Conservation (phyloP, 1,140 invertebrate genomes). For the Drosophila burlai region DNA sequence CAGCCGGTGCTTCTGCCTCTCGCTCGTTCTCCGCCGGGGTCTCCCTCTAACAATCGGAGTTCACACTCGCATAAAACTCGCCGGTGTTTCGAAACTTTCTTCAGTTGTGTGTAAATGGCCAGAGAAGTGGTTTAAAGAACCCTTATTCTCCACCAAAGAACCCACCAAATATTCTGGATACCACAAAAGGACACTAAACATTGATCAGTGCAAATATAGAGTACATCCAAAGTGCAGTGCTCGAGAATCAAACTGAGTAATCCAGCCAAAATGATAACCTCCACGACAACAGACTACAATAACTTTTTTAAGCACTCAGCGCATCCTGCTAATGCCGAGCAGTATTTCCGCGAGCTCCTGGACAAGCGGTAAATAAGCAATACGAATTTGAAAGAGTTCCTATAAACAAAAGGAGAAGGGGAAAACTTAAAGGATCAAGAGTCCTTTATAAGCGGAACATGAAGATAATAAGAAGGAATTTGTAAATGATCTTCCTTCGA, state of each 20-base stretch:
- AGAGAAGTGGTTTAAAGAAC: conserved; percentile 28
- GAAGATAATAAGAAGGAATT: background rate
- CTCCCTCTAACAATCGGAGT: background rate
- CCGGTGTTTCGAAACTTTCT: conserved; percentile 50
- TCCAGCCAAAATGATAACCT: conserved; percentile 70
- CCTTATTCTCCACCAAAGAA: conserved; percentile 7
- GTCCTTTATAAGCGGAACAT: background rate
- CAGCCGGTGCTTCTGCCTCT: conserved; percentile 17
- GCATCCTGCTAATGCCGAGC: conserved; percentile 78
- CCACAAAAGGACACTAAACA: conserved; percentile 8
- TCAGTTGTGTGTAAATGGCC: conserved; percentile 64
- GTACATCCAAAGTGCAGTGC: background rate
- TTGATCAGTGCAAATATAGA: background rate
- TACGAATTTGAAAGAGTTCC: background rate
- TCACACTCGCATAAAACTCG: conserved; percentile 53
- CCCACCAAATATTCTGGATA: background rate
- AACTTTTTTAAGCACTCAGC: conserved; percentile 78
- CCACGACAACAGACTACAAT: conserved; percentile 70
- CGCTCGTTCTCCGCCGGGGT: conserved; percentile 3
- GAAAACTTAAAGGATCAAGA: too few relatives aligned
- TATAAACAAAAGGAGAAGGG: too few relatives aligned
- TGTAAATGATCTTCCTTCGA: background rate
- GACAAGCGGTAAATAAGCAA: conserved; percentile 60
- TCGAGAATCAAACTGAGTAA: conserved; percentile 19
- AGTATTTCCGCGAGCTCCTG: conserved; percentile 72